Percentiles rank a stretch among this genome's conserved stretches.
phyloP scores from a whole-genome alignment of 2,797 vertebrate genomes.

The Acanthurus leucopareius region DNA sequence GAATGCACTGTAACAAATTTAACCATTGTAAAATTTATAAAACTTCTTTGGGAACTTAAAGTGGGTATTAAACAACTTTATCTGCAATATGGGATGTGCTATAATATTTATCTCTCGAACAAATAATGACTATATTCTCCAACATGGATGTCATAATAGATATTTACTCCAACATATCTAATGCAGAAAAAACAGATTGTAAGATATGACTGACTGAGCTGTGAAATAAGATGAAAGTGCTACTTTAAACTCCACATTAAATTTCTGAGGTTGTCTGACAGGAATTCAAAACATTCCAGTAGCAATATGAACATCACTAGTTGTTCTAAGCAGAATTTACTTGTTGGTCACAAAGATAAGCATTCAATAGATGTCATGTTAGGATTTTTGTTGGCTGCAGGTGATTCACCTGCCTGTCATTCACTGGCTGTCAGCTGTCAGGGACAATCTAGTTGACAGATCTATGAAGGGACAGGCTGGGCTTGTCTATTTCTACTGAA shows the following conservation, averaged over 20 bases:
- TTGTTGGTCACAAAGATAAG: conserved; percentile 14
- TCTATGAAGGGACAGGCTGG: conserved; percentile 13
- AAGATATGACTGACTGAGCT: conserved; percentile 1
- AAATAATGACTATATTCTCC: background rate
- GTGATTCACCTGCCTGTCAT: conserved; percentile 58
- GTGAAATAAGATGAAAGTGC: background rate
- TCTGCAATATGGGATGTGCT: conserved; percentile 3
- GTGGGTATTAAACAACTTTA: background rate
- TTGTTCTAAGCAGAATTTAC: background rate
- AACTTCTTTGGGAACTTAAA: background rate
- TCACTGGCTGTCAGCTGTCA: conserved; percentile 33
- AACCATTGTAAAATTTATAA: too few relatives aligned
- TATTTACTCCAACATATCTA: conserved; percentile 3
- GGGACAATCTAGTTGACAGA: conserved; percentile 23
- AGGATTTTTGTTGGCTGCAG: conserved; percentile 28
- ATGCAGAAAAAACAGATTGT: background rate
- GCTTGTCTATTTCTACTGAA: conserved; percentile 13
- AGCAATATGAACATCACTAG: background rate
- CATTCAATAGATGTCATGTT: conserved; percentile 13
- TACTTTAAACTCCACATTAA: background rate
- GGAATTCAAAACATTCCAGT: conserved; percentile 2
- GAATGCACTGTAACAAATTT: too few relatives aligned
- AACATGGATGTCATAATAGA: background rate
- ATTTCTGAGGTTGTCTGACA: background rate
- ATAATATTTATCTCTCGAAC: background rate